phyloP scores from a whole-genome alignment of 2,888 invertebrate genomes.

The Drosophila mimica region DNA sequence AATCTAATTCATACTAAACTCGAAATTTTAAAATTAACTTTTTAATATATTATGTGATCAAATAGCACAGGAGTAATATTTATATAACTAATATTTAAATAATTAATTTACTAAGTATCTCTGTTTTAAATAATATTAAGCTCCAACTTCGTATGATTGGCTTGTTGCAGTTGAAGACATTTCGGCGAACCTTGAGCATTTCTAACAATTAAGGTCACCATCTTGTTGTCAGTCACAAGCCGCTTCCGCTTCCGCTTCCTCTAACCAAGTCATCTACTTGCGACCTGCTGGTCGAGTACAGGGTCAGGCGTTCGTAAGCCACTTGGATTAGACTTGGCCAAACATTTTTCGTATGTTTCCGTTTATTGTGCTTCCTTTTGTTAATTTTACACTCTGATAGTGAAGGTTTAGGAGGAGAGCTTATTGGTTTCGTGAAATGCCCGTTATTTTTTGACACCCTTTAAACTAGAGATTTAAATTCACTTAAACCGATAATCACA shows the following conservation, averaged over 20 bases:
- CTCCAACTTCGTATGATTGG: background rate
- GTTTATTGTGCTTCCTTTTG: conserved; percentile 25
- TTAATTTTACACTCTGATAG: conserved; percentile 2
- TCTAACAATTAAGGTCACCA: background rate
- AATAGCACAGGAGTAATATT: background rate
- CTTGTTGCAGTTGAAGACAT: background rate
- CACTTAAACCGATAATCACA: background rate
- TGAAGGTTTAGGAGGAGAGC: background rate
- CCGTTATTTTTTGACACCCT: background rate
- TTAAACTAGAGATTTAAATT: background rate
- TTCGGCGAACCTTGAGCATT: background rate
- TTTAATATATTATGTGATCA: background rate
- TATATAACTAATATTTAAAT: background rate
- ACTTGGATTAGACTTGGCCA: conserved; percentile 67
- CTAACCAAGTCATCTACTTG: conserved; percentile 19
- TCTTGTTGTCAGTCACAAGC: background rate
- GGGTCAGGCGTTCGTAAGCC: conserved; percentile 41
- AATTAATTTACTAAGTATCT: background rate
- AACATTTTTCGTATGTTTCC: conserved; percentile 41
- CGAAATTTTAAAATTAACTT: background rate
- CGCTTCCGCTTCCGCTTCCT: conserved; percentile 18
- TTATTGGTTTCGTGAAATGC: background rate
- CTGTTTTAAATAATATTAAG: background rate
- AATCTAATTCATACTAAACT: background rate
- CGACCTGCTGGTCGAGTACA: background rate